Evolutionary conservation across 1,140 invertebrate species (phyloP).

Genomic region (Oscheius sp.): DNA sequence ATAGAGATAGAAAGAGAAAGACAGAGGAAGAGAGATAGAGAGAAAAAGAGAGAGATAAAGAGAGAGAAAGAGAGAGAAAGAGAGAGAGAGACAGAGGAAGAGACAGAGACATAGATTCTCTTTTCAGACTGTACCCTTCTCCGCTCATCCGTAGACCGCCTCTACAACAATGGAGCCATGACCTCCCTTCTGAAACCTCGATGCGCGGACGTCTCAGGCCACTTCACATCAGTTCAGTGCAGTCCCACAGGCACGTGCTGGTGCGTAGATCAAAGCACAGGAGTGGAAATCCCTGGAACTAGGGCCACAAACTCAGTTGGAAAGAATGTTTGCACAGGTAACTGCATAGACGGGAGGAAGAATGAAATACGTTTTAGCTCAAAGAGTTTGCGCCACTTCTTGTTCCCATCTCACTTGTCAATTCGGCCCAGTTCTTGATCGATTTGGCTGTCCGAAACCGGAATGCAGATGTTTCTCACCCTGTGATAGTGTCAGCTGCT

Average conservation of each 20-base stretch:
- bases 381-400: slow-evolving; percentile 29
- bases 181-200: neutral
- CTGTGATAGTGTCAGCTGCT: slow-evolving; percentile 49
- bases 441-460: slow-evolving; percentile 49
- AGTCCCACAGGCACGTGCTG: slow-evolving; percentile 30
- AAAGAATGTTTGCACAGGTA: slow-evolving; percentile 34
- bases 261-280: slow-evolving; percentile 43
- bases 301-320: slow-evolving; percentile 19
- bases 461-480: slow-evolving; percentile 50
- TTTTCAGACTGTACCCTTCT: neutral
- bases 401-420: slow-evolving; percentile 36
- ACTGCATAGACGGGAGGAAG: neutral
- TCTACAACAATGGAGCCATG: neutral
- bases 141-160: neutral
- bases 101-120: too few species aligned
- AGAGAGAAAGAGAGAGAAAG: too few species aligned
- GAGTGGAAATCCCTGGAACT: slow-evolving; percentile 45
- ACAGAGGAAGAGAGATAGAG: too few species aligned
- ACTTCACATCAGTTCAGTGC: neutral
- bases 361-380: slow-evolving; percentile 20
- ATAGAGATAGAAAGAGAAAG: too few species aligned
- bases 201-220: neutral
- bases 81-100: too few species aligned
- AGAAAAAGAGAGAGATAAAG: too few species aligned
- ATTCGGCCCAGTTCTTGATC: slow-evolving; percentile 48